Conservation (phyloP, 2,888 invertebrate species). For the Plebejus argus region DNA sequence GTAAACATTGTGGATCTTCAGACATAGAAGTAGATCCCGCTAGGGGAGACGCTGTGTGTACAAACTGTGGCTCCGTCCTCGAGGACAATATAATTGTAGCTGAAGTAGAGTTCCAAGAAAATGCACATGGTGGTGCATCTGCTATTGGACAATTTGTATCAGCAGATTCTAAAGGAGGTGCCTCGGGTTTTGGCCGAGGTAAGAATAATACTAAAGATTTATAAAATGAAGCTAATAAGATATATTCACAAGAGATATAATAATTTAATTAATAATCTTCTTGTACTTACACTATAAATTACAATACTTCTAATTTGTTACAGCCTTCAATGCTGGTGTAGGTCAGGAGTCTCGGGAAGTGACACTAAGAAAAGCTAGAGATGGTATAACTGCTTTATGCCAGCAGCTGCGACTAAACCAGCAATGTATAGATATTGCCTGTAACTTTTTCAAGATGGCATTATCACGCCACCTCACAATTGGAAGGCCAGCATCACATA, state of each 20-base stretch:
- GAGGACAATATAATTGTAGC: conserved; percentile 98
- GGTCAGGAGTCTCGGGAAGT: conserved; percentile 96
- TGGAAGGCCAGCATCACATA: conserved; percentile 93
- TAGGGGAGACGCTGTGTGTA: conserved; percentile 97
- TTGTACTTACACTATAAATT: neutral
- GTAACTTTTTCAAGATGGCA: conserved; percentile 96
- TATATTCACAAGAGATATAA: neutral
- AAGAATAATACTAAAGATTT: conserved; percentile 38
- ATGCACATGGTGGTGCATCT: conserved; percentile 91
- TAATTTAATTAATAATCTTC: neutral
- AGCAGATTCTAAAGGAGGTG: conserved; percentile 92
- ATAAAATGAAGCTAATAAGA: neutral
- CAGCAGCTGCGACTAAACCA: conserved; percentile 93
- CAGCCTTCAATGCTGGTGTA: conserved; percentile 88
- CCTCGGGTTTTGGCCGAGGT: conserved; percentile 89
- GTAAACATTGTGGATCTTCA: conserved; percentile 92
- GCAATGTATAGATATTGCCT: conserved; percentile 95
- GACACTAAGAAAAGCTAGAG: conserved; percentile 93
- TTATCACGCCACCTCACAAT: conserved; percentile 91
- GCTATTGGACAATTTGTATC: conserved; percentile 97
- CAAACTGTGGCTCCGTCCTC: conserved; percentile 96
- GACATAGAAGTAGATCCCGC: conserved; percentile 97
- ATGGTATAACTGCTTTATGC: conserved; percentile 91
- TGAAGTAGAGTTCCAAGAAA: conserved; percentile 97
- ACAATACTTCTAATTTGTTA: conserved; percentile 42